A percentile compares a stretch with the other conserved stretches of the same genome.
phyloP scores from a whole-genome alignment of 2,797 vertebrate genomes.

The Linurgus olivaceus region DNA sequence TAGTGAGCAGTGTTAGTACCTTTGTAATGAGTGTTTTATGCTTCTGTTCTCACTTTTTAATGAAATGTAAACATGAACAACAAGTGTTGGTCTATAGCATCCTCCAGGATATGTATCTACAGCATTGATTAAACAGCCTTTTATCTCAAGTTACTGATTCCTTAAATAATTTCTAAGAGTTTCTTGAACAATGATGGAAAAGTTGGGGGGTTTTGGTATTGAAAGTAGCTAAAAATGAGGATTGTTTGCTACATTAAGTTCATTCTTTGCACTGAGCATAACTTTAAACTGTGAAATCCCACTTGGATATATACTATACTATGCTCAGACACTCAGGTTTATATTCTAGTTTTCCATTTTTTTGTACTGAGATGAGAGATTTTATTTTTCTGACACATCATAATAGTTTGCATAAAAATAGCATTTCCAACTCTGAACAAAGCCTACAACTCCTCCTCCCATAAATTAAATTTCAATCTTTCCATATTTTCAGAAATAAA shows the following conservation, averaged over 20 bases:
- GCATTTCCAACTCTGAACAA: background rate
- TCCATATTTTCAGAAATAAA: background rate
- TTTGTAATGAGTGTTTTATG: background rate
- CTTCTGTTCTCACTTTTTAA: background rate
- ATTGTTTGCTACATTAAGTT: background rate
- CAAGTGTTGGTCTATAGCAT: background rate
- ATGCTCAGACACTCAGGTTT: background rate
- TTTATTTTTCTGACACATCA: background rate
- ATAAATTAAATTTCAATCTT: background rate
- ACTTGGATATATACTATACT: background rate
- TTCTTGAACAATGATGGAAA: background rate
- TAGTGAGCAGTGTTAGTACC: background rate
- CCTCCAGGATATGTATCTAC: background rate
- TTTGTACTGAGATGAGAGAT: background rate
- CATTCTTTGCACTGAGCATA: background rate
- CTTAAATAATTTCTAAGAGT: background rate
- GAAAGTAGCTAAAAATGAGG: background rate
- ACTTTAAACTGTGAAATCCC: background rate
- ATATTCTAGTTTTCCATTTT: background rate
- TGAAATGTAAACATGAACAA: background rate
- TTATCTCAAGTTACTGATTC: background rate
- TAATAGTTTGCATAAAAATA: background rate
- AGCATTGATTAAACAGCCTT: background rate
- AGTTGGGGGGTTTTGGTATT: rapidly evolving
- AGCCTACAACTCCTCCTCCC: background rate